These are phyloP conservation scores for Apaloderma vittatum DNA, from an alignment of 2,113 vertebrate genomes.

Conservation along the genomic window DNA sequence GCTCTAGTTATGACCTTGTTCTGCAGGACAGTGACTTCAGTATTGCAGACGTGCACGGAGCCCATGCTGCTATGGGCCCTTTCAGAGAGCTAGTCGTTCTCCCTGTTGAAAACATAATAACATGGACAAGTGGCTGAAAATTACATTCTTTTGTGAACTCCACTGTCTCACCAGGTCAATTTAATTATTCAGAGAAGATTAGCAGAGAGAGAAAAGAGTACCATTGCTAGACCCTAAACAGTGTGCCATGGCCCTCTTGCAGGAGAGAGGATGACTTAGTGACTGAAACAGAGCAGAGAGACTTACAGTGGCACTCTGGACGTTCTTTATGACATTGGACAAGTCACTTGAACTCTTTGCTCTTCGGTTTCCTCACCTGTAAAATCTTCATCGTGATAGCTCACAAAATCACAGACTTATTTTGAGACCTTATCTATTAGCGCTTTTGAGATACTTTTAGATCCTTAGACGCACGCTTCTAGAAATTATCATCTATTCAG, in stretches of 20 bases:
- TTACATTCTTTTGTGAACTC: constrained; percentile 9
- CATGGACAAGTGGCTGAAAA: not conserved
- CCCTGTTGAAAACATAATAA: not conserved
- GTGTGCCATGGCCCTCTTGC: not conserved
- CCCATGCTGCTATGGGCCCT: constrained; percentile 13
- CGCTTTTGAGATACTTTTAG: not conserved
- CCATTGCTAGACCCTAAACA: not conserved
- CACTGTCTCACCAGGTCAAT: constrained; percentile 29
- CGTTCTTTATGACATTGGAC: not conserved
- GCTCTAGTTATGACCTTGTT: not conserved
- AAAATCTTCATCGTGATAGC: not conserved
- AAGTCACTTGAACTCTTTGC: not conserved
- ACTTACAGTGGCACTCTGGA: not conserved
- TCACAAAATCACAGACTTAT: not conserved
- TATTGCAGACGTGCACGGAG: not conserved
- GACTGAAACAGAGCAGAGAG: not conserved
- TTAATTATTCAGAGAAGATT: constrained; percentile 56
- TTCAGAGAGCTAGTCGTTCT: not conserved
- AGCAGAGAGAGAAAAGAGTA: not conserved
- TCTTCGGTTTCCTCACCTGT: not conserved
- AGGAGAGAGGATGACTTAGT: not conserved
- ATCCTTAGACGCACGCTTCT: not conserved
- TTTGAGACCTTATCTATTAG: not conserved
- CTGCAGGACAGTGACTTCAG: not conserved
- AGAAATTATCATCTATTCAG: not conserved